Evolutionary conservation across 2,888 invertebrate genomes (phyloP).

Genomic region (Pandemis cinnamomeana): DNA sequence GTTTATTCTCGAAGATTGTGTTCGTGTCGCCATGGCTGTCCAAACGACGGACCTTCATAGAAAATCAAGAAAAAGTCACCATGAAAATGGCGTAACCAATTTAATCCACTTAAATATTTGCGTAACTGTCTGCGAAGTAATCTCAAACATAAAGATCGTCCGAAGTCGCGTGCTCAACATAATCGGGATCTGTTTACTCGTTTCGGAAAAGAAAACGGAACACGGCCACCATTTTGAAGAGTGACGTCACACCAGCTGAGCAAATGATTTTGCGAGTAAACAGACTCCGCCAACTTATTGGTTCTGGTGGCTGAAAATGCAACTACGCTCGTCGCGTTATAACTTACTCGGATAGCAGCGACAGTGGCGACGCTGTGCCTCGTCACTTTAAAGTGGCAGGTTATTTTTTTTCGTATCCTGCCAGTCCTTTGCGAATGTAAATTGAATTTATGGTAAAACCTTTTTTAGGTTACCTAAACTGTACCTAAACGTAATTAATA

Average conservation of each 20-base stretch:
- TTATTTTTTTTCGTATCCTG: constrained; percentile 2
- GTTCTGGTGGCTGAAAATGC: not conserved
- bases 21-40: too few relatives aligned
- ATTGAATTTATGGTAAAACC: not conserved
- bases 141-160: constrained; percentile 1
- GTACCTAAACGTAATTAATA: too few relatives aligned
- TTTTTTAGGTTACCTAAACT: too few relatives aligned
- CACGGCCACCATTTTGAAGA: constrained; percentile 45
- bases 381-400: not conserved
- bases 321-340: not conserved
- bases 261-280: constrained; percentile 55
- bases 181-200: not conserved
- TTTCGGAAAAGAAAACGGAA: constrained; percentile 36
- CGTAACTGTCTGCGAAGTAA: constrained; percentile 6
- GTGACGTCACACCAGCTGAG: constrained; percentile 63
- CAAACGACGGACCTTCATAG: too few relatives aligned
- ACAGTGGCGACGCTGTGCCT: not conserved
- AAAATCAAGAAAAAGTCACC: not conserved
- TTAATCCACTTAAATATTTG: constrained; percentile 32
- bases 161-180: not conserved
- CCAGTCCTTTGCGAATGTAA: not conserved
- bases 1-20: not conserved
- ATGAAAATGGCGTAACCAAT: constrained; percentile 2
- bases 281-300: not conserved
- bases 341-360: not conserved